phyloP scores from a whole-genome alignment of 2,888 invertebrate genomes.

The Platycnemis pennipes region DNA sequence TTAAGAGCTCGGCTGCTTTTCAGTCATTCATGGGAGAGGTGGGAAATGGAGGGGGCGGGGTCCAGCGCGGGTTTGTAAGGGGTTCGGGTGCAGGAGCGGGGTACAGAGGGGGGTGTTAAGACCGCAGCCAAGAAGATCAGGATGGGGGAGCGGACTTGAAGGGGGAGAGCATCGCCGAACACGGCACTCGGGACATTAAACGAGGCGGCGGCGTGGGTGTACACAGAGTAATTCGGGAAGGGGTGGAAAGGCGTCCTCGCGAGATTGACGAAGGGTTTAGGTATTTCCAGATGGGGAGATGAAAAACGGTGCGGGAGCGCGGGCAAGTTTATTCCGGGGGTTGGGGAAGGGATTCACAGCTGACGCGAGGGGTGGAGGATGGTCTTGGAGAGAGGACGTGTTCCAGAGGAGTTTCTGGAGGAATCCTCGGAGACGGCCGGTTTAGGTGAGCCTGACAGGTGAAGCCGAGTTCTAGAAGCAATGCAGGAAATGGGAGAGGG shows the following conservation, averaged over 20 bases:
- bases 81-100: neutral
- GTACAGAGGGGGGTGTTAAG: neutral
- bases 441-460: neutral
- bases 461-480: neutral
- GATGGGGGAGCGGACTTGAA: neutral
- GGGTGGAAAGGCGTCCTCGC: neutral
- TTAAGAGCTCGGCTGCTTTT: neutral
- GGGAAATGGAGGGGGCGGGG: neutral
- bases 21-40: conserved; percentile 1
- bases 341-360: neutral
- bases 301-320: neutral
- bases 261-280: neutral
- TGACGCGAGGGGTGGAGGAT: neutral
- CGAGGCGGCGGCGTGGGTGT: neutral
- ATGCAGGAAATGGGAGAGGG: too few species aligned
- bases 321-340: neutral
- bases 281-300: neutral
- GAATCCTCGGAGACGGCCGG: neutral
- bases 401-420: neutral
- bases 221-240: neutral
- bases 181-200: neutral
- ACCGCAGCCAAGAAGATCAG: neutral
- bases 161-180: neutral
- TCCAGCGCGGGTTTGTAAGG: neutral
- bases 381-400: neutral